Base-by-base conservation (phyloP, 2,797 vertebrate species). In the Sparus aurata region DNA sequence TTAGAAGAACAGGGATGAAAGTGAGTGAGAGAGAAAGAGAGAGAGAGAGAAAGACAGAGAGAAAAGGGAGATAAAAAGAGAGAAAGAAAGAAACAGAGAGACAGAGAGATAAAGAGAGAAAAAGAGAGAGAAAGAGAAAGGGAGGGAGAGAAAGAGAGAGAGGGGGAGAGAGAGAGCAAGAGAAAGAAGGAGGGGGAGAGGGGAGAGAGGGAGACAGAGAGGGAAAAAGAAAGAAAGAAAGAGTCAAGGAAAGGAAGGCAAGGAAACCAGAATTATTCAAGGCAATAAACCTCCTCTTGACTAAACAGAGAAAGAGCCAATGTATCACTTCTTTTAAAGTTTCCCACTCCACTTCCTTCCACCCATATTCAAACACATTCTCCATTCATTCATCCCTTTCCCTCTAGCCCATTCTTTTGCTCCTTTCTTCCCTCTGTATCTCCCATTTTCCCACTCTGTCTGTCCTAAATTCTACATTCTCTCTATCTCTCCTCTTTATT, bases 261-360 rank as follows among this genome's bases (percentile, higher is more conserved):
- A 38, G 30, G 47, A 63, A 64, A 79, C 47, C 41, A 79, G 70
- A 75, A 78, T 71, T 61, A 79, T 72, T 69, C 71, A 16, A 41
- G 58, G 27, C 62, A 78, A 54, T 55, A 69, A 71, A 83, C 59
- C 59, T 65, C 77, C 46, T 61, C 53, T 79, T 70, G 53, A 66
- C 76, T 55, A 66, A 82, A 81, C 70, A 60, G 64, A 84, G 50
- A 77, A 58, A 73, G 41, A 80, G 55, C 80, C 52, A 67, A 76
- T 87, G 77, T 73, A 83, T 83, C 79, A 64, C 68, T 79, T 83
- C 67, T 76, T 83, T 76, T 49, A 67, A 82, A 75, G 68, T 72
- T 66, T 75, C 75, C 67, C 79, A 67, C 64, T 27, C 30, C 57
- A 17, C 49, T 55, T 27, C 47, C 43, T 23, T 34, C 61, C 55